A percentile compares a stretch with the other conserved stretches of the same genome.
These are phyloP conservation scores for Tachysurus vachellii DNA, from an alignment of 2,113 vertebrate genomes.

Conservation along the genomic window DNA sequence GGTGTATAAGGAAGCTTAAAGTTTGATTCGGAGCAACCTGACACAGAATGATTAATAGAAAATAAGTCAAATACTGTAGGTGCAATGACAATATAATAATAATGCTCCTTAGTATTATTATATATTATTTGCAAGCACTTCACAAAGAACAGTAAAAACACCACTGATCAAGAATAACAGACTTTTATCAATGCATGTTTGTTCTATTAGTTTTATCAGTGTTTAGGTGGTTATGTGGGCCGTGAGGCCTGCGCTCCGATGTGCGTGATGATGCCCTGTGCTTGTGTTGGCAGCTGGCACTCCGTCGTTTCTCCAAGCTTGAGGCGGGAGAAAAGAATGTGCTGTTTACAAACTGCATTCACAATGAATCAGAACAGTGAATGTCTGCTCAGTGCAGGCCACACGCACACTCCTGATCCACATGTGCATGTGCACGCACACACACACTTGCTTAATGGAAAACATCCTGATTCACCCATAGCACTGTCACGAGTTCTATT, in stretches of 20 bases:
- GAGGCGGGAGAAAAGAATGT: conserved; percentile 20
- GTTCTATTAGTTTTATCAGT: background rate
- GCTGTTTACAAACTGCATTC: conserved; percentile 57
- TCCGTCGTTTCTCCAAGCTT: conserved; percentile 30
- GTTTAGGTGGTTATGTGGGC: conserved; percentile 9
- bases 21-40: background rate
- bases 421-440: conserved; percentile 43
- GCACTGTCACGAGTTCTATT: conserved; percentile 17
- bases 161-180: background rate
- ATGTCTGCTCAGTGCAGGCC: conserved; percentile 35
- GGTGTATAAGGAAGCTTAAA: background rate
- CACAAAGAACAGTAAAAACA: background rate
- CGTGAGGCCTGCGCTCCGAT: conserved; percentile 25
- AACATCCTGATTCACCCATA: conserved; percentile 44
- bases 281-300: conserved; percentile 41
- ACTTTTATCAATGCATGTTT: background rate
- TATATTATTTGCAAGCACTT: background rate
- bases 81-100: background rate
- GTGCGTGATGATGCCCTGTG: conserved; percentile 42
- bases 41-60: background rate
- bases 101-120: background rate
- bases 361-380: conserved; percentile 53
- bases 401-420: conserved; percentile 46
- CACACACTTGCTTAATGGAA: conserved; percentile 45
- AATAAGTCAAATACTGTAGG: background rate